A percentile compares a stretch with the other conserved stretches of the same genome.
Conservation (phyloP, 2,113 vertebrate genomes). For the Xenopus laevis region DNA sequence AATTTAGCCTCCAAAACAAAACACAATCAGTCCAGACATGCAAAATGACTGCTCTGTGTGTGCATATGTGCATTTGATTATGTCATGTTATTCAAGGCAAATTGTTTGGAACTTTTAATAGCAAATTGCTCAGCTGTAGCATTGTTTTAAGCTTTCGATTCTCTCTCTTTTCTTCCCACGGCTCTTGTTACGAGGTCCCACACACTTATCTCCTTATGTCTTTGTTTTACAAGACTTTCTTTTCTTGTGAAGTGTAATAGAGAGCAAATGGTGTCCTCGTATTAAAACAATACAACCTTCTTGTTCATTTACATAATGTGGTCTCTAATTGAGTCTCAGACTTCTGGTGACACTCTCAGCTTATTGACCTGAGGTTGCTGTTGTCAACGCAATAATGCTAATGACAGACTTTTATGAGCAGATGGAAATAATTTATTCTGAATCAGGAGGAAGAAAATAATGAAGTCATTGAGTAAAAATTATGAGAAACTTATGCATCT, state of each 20-base stretch:
- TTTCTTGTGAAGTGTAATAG: slow-evolving; percentile 38
- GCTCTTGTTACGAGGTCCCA: slow-evolving; percentile 35
- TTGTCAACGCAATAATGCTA: slow-evolving; percentile 45
- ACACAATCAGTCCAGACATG: slow-evolving; percentile 13
- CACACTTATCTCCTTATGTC: slow-evolving; percentile 42
- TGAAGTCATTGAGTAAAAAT: slow-evolving; percentile 36
- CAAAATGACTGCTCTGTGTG: slow-evolving; percentile 13
- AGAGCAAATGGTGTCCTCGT: slow-evolving; percentile 36
- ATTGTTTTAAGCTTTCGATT: slow-evolving; percentile 37
- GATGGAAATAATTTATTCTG: slow-evolving; percentile 46
- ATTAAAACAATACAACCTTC: slow-evolving; percentile 41
- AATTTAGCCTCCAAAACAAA: slow-evolving; percentile 17
- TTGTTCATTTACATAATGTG: slow-evolving; percentile 40
- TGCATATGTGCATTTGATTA: slow-evolving; percentile 40
- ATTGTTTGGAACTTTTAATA: slow-evolving; percentile 40
- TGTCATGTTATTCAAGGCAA: slow-evolving; percentile 30
- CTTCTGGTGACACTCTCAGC: slow-evolving; percentile 44
- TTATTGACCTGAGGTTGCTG: slow-evolving; percentile 44
- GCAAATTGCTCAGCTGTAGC: slow-evolving; percentile 43
- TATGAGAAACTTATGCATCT: slow-evolving; percentile 24
- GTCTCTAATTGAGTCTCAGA: slow-evolving; percentile 44
- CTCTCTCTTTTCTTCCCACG: slow-evolving; percentile 38
- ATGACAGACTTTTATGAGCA: slow-evolving; percentile 46
- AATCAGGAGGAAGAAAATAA: slow-evolving; percentile 39
- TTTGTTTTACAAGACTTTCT: slow-evolving; percentile 41